Evolutionary conservation across 2,797 vertebrate genomes (phyloP), one percentile per base, ranked within the genome.

Genomic region (Calcarius lapponicus): DNA sequence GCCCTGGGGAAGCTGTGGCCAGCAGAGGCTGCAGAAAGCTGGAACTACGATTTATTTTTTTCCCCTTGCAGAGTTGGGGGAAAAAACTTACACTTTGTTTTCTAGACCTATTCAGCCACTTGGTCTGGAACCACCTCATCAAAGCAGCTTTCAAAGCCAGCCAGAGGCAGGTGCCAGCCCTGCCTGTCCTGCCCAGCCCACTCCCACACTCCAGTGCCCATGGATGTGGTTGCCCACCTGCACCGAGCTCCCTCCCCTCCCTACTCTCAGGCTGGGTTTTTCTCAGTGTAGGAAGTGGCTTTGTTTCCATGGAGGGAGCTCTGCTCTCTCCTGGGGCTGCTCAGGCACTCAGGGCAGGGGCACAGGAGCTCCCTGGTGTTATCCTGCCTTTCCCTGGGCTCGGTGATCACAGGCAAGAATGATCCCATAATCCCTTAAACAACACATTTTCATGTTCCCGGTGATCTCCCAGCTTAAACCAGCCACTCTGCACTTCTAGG

Each of bases 181-280:
- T 85, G 78, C 56, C 79, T 36, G 80, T 66, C 7, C 22, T 80
- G 38, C 86, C 81, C 84, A 29, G 69, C 72, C 53, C 40, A 19
- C 57, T 86, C 57, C 45, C 78, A 60, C 73, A 73, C 81, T 47
- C 36, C 47, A 34, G 36, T 24, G 67, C 56, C 79, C 56, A 0
- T 51, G 51, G 94, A 92, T 90, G 96, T 94, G 93, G 93, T 60
- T 73, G 56, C 58, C 80, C 65, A 90, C 88, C 94, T 86, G 92
- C 86, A 43, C 47, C 0, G 1, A 61, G 58, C 88, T 58, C 66
- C 69, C 64, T 92, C 36, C 65, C 74, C 58, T 92, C 32, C 47
- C 62, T 15, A 3, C 76, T 56, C 79, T 53, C 86, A 31, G 1
- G 42, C 65, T 4, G 6, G 64, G 45, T 19, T 91, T 34, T 13